phyloP scores from a whole-genome alignment of 2,797 vertebrate species.

The Triplophysa bombifrons region DNA sequence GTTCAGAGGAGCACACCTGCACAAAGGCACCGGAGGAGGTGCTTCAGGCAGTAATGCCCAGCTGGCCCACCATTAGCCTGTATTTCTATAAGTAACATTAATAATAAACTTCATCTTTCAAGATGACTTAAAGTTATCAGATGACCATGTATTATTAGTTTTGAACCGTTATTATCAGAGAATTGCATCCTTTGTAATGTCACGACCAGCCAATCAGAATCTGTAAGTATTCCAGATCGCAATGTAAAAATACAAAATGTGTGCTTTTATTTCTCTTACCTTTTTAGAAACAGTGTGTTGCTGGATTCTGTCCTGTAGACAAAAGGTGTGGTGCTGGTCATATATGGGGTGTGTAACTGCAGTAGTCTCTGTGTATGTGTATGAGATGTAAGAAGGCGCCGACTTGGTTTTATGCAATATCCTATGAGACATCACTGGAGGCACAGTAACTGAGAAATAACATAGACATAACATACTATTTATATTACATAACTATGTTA shows the following conservation, averaged over 20 bases:
- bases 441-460: not conserved
- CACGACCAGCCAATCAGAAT: not conserved
- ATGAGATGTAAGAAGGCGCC: not conserved
- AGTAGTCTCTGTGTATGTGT: not conserved
- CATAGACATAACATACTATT: not conserved
- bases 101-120: no score
- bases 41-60: no score
- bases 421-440: not conserved
- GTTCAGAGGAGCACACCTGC: no score
- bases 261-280: conserved; percentile 4
- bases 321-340: not conserved
- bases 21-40: no score
- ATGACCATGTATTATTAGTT: not conserved
- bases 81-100: no score
- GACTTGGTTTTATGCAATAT: conserved; percentile 25
- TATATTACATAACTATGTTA: not conserved
- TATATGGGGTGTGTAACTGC: not conserved
- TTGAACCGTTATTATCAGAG: no score
- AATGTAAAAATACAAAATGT: not conserved
- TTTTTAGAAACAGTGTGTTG: not conserved
- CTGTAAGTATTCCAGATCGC: no score
- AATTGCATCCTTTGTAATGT: not conserved
- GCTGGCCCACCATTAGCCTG: no score
- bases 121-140: no score
- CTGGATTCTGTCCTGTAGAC: not conserved